These are phyloP conservation scores for Andrena flavipes DNA, from an alignment of 2,888 invertebrate species.

Conservation along the genomic window DNA sequence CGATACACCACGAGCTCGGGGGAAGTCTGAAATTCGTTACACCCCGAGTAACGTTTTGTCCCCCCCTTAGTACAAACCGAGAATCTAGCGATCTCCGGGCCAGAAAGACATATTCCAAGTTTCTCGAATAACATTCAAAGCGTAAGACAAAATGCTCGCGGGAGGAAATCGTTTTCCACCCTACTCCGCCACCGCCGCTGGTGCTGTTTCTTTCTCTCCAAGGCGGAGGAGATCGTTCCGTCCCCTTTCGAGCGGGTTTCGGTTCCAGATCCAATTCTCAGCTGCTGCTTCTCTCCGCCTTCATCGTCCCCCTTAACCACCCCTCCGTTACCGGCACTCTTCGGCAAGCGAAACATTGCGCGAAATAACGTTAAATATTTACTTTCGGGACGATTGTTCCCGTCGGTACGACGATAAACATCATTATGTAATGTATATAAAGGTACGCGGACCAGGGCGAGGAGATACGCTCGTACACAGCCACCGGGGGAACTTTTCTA, in stretches of 20 bases:
- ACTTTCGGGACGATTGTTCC: slow-evolving; percentile 81
- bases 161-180: slow-evolving; percentile 51
- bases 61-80: slow-evolving; percentile 44
- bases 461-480: slow-evolving; percentile 52
- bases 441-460: slow-evolving; percentile 60
- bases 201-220: slow-evolving; percentile 50
- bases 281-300: slow-evolving; percentile 60
- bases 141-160: slow-evolving; percentile 67
- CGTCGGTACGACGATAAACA: slow-evolving; percentile 83
- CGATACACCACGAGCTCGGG: neutral
- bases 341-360: slow-evolving; percentile 82
- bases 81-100: slow-evolving; percentile 60
- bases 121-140: slow-evolving; percentile 70
- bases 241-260: slow-evolving; percentile 49
- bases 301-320: slow-evolving; percentile 26
- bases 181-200: neutral
- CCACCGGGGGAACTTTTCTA: slow-evolving; percentile 51
- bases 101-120: slow-evolving; percentile 71
- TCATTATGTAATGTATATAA: slow-evolving; percentile 85
- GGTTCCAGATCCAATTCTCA: slow-evolving; percentile 77
- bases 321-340: slow-evolving; percentile 60
- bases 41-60: slow-evolving; percentile 30
- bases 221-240: slow-evolving; percentile 32
- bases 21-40: slow-evolving; percentile 56
- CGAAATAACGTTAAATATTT: slow-evolving; percentile 85